Percentiles rank a stretch among this genome's conserved stretches.
Conservation (phyloP, 1,140 invertebrate species). For the Hirudo medicinalis region DNA sequence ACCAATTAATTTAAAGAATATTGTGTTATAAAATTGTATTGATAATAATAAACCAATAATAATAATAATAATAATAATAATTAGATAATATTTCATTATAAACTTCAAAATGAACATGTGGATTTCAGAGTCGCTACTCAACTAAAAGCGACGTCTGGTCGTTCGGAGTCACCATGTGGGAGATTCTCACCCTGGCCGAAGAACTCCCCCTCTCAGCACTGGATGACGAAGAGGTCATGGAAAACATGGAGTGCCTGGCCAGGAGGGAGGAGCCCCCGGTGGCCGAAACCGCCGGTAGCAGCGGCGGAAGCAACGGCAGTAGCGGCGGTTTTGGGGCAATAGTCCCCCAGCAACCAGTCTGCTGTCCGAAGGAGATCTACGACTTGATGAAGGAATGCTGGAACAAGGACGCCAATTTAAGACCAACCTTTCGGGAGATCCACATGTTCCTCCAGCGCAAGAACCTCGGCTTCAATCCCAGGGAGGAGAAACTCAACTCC, state of each 20-base stretch:
- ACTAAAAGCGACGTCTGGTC: constrained; percentile 76
- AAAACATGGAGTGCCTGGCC: constrained; percentile 44
- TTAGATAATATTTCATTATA: too few species aligned
- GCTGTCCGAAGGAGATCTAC: constrained; percentile 76
- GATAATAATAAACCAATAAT: too few species aligned
- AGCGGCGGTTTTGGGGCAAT: constrained; percentile 46
- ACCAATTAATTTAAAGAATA: too few species aligned
- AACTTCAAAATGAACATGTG: too few species aligned
- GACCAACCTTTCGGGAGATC: constrained; percentile 73
- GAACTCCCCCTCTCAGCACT: constrained; percentile 67
- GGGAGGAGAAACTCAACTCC: constrained; percentile 9
- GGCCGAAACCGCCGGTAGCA: not conserved
- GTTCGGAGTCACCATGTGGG: constrained; percentile 74
- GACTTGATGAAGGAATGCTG: constrained; percentile 40
- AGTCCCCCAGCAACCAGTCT: constrained; percentile 56
- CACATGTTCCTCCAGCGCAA: constrained; percentile 72
- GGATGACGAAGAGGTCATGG: constrained; percentile 62
- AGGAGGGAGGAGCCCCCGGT: constrained; percentile 24
- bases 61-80: too few species aligned
- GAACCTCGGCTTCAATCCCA: constrained; percentile 52
- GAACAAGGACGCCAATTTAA: constrained; percentile 23
- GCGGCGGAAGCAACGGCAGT: not conserved
- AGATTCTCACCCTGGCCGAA: constrained; percentile 68
- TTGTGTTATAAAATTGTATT: too few species aligned
- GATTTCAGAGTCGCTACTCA: constrained; percentile 55